A percentile compares a stretch with the other conserved stretches of the same genome.
These are phyloP conservation scores for Bufo bufo DNA, from an alignment of 2,113 vertebrate genomes.

Conservation along the genomic window DNA sequence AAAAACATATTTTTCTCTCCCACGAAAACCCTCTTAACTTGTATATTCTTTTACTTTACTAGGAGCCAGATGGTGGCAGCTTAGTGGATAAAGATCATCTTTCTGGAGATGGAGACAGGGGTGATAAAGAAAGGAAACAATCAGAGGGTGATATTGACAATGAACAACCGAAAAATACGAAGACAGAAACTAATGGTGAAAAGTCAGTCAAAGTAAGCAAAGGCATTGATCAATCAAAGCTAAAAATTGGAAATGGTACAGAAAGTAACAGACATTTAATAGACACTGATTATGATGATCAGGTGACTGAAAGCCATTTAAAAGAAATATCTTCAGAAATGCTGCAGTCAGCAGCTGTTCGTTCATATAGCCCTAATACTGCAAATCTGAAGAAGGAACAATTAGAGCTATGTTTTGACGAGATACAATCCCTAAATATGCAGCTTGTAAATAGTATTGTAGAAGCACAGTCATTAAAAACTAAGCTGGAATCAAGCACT, in stretches of 20 bases:
- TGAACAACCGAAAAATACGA: neutral
- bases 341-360: neutral
- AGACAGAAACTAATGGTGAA: neutral
- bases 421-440: conserved; percentile 7
- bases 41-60: neutral
- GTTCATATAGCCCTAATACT: neutral
- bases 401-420: neutral
- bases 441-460: neutral
- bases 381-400: neutral
- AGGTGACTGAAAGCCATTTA: conserved; percentile 47
- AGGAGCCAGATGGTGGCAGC: conserved; percentile 45
- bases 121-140: neutral
- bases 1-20: too few species aligned
- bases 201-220: neutral
- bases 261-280: neutral
- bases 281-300: neutral
- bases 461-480: neutral
- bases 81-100: conserved; percentile 21
- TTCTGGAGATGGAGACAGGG: neutral
- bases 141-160: neutral
- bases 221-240: neutral
- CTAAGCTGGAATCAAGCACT: neutral
- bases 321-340: neutral
- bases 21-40: too few species aligned
- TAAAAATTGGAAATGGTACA: neutral